Percentiles rank a stretch among this genome's conserved stretches.
Conservation (phyloP, 2,888 invertebrate species). For the Dinocampus coccinellae region DNA sequence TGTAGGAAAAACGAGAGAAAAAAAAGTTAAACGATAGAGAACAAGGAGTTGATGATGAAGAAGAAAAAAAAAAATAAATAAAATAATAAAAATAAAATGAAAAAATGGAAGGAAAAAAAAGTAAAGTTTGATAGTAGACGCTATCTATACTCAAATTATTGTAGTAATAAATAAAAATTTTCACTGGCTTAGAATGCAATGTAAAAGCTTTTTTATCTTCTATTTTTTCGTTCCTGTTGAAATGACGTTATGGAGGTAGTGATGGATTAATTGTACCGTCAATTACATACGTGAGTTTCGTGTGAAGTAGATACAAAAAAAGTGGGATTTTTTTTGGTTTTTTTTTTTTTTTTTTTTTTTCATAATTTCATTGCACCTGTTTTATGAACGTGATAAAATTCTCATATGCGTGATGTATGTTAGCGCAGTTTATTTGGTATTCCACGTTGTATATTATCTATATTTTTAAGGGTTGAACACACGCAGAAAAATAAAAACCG, state of each 20-base stretch:
- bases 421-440: background rate
- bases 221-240: background rate
- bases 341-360: background rate
- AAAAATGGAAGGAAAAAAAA: too few species aligned
- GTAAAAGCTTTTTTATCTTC: background rate
- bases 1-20: too few species aligned
- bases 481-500: background rate
- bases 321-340: background rate
- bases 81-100: background rate
- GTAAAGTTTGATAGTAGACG: background rate
- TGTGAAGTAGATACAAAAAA: background rate
- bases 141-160: background rate
- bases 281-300: background rate
- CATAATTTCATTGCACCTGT: background rate
- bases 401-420: background rate
- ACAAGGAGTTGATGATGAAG: too few species aligned
- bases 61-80: background rate
- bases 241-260: background rate
- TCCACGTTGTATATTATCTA: background rate
- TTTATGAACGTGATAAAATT: constrained; percentile 1
- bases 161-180: background rate
- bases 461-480: background rate
- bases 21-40: too few species aligned
- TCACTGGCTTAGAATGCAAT: background rate
- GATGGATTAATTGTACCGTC: background rate